These are phyloP conservation scores for Drosophila virilis DNA, from an alignment of 1,140 invertebrate genomes.

Conservation along the genomic window DNA sequence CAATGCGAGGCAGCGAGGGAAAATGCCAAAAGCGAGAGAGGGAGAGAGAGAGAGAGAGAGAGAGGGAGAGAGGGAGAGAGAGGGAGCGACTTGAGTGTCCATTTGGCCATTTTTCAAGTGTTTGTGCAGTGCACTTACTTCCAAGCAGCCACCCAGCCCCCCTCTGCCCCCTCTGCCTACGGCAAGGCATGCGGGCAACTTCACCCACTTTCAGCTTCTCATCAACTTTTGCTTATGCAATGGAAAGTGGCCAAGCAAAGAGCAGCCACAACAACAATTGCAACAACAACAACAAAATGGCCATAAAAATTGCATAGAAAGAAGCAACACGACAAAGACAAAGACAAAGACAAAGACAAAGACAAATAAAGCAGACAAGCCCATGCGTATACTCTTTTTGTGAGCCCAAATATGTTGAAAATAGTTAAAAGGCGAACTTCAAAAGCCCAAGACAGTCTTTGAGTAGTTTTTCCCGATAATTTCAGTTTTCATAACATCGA, in stretches of 20 bases:
- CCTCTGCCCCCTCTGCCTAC: too few species aligned
- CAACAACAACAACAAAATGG: slow-evolving; percentile 19
- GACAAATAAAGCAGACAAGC: slow-evolving; percentile 5
- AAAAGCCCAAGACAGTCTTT: too few species aligned
- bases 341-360: neutral
- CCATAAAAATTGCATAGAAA: slow-evolving; percentile 41
- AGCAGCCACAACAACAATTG: slow-evolving; percentile 10
- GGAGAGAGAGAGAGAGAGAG: neutral
- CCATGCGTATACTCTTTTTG: neutral
- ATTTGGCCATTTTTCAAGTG: slow-evolving; percentile 53
- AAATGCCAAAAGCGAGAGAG: slow-evolving; percentile 6
- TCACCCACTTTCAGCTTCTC: slow-evolving; percentile 41
- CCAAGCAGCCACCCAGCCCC: neutral
- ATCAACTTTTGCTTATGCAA: slow-evolving; percentile 69
- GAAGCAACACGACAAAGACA: slow-evolving; percentile 11
- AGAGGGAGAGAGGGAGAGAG: neutral
- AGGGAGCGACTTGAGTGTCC: slow-evolving; percentile 30
- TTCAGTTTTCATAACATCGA: too few species aligned
- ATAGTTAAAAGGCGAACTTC: too few species aligned
- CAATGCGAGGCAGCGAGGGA: neutral
- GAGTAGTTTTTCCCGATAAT: too few species aligned
- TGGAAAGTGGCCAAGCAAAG: slow-evolving; percentile 65
- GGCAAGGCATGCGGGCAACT: slow-evolving; percentile 2
- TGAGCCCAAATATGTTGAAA: too few species aligned
- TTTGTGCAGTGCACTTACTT: slow-evolving; percentile 33